Evolutionary conservation across 2,797 vertebrate species (phyloP).

Genomic region (Anabacerthia variegaticeps): DNA sequence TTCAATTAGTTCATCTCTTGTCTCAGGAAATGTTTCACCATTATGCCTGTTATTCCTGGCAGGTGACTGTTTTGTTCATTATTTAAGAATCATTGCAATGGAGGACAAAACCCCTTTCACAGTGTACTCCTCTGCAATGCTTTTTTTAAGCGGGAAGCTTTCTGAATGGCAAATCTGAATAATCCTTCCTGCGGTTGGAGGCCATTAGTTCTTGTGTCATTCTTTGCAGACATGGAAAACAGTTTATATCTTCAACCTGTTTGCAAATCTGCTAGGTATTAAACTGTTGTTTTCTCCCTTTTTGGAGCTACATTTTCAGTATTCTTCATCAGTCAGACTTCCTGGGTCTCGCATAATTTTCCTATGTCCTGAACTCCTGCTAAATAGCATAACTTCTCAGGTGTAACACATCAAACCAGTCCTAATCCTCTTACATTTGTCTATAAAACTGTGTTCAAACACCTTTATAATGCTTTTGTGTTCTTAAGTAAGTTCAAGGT

Average conservation of each 20-base stretch:
- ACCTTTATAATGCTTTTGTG: not conserved
- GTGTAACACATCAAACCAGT: not conserved
- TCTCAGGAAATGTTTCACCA: not conserved
- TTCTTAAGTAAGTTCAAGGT: not conserved
- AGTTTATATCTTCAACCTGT: not conserved
- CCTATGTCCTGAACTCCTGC: not conserved
- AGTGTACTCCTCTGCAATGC: accelerated
- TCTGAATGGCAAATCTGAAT: not conserved
- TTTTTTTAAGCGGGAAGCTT: not conserved
- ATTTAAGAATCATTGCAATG: not conserved
- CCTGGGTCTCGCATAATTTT: not conserved
- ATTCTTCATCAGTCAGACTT: not conserved
- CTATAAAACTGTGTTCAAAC: not conserved
- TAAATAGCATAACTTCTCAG: not conserved
- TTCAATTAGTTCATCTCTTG: not conserved
- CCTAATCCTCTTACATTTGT: not conserved
- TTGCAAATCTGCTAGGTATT: not conserved
- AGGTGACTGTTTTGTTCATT: not conserved
- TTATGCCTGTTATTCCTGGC: not conserved
- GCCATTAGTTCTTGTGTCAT: not conserved
- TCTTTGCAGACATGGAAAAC: not conserved
- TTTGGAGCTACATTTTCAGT: not conserved
- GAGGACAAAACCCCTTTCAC: not conserved
- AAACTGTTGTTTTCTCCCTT: not conserved
- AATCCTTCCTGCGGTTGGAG: not conserved